Base-by-base conservation (phyloP, 2,888 invertebrate species). In the Scaptomyza tumidula region DNA sequence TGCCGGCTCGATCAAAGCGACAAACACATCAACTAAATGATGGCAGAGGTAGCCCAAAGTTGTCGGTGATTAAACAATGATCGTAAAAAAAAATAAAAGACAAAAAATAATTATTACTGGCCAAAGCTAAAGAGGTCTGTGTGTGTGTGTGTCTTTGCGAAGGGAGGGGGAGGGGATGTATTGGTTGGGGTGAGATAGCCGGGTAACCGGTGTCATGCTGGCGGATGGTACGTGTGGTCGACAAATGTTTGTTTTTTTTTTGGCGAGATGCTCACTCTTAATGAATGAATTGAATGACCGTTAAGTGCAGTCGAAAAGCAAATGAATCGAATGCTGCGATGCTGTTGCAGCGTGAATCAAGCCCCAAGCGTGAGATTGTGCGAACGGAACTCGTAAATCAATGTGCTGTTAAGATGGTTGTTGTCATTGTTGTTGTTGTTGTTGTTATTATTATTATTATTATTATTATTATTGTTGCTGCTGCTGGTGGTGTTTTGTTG, bases 1-100 rank as follows among this genome's bases (percentile, higher is more conserved):
- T 39, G 74, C 71, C 87, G 85, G 85, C 67, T 46, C 78, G 60
- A 86, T 80, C 80, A 80, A 81, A 81, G 76, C 52, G 50, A 6
- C 45, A 57, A 74, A 69, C 60, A 69, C 75, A 74, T 69, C 58
- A 68, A 43, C 54, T 46, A 63, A 68, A 55, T 61, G 68, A 50
- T 77, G 56, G 71, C 71, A 71, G 70, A 62, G 57, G 55, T 37
- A 65, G 58, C 66, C 57, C 53, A 73, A 73, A 77, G 60, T 68
- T 75, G 75, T 74, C 70, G 75, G 75, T 75, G 78, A 75, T 75
- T 75, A 75, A 75, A 75, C 74, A 78, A 61, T 66, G 43, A 35
- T 56, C 76, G 77, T 57, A 53, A 66, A 66, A 43, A 46, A 16
- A 16, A 19, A 16, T n/a, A 19, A 41, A 57, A 14, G 14, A 46